Evolutionary conservation across 1,140 invertebrate species (phyloP).

Genomic region (Drosophila grimshawi): DNA sequence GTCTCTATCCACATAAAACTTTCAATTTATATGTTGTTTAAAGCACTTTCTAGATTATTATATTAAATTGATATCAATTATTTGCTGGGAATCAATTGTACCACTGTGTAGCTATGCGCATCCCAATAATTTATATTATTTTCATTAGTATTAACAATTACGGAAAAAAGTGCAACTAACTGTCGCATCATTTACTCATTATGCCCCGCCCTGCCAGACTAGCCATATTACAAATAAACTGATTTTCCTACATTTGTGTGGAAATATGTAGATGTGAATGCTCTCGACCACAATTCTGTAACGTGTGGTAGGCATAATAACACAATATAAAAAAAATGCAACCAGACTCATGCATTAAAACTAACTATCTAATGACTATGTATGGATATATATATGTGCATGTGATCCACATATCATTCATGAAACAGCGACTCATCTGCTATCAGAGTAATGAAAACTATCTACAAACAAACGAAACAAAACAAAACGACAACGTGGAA

Average conservation of each 20-base stretch:
- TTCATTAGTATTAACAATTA: constrained; percentile 20
- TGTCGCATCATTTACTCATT: constrained; percentile 30
- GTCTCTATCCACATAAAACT: too few species aligned
- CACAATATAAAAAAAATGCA: constrained; percentile 23
- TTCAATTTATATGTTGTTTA: too few species aligned
- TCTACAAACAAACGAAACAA: constrained; percentile 35
- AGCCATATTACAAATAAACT: constrained; percentile 4
- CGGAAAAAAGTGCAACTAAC: constrained; percentile 29
- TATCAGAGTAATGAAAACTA: constrained; percentile 34
- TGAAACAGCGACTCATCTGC: constrained; percentile 4
- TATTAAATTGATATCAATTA: too few species aligned
- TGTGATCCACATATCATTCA: constrained; percentile 37
- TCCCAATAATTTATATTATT: neutral
- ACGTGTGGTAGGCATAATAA: constrained; percentile 3
- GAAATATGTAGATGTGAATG: neutral
- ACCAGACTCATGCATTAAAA: constrained; percentile 21
- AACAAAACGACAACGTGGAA: constrained; percentile 51
- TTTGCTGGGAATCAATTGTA: neutral
- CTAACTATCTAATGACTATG: constrained; percentile 31
- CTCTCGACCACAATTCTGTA: constrained; percentile 20
- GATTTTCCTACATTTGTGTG: neutral
- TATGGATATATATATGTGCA: neutral
- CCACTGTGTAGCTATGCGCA: neutral
- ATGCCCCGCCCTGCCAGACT: neutral
- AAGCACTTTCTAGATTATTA: too few species aligned